These are phyloP conservation scores for Scaptomyza flava DNA, from an alignment of 2,888 invertebrate genomes.

Conservation along the genomic window DNA sequence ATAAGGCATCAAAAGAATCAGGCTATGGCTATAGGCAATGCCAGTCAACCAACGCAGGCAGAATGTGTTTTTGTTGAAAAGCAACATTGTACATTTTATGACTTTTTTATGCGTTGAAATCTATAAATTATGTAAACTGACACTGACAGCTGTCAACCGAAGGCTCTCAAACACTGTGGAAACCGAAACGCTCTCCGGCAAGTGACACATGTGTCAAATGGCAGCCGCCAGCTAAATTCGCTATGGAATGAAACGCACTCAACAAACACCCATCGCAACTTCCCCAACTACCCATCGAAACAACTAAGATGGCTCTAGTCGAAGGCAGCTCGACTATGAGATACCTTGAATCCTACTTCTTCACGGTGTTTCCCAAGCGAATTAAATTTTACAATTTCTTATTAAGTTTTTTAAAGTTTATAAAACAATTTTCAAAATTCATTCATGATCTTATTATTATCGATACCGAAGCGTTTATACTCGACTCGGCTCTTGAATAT, in stretches of 20 bases:
- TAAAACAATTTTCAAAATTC: too few species aligned
- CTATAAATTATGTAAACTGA: constrained; percentile 80
- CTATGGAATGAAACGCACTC: constrained; percentile 26
- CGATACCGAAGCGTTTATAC: too few species aligned
- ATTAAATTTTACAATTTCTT: too few species aligned
- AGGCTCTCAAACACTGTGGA: constrained; percentile 34
- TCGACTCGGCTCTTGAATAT: too few species aligned
- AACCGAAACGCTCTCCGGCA: constrained; percentile 65
- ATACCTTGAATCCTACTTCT: too few species aligned
- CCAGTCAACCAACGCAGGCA: constrained; percentile 14
- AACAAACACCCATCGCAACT: not conserved
- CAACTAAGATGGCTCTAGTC: too few species aligned
- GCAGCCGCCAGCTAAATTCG: constrained; percentile 58
- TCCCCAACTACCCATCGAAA: too few species aligned
- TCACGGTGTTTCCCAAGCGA: too few species aligned
- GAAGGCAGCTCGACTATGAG: too few species aligned
- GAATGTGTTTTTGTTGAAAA: constrained; percentile 73
- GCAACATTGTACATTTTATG: constrained; percentile 79
- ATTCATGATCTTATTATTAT: too few species aligned
- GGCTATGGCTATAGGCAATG: constrained; percentile 12
- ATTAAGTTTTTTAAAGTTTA: too few species aligned
- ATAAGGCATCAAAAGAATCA: constrained; percentile 71
- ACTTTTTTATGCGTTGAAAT: constrained; percentile 80
- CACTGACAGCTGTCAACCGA: constrained; percentile 76
- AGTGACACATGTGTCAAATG: constrained; percentile 80